A percentile compares a stretch with the other conserved stretches of the same genome.
phyloP scores from a whole-genome alignment of 2,113 vertebrate genomes.

The Caranx ignobilis region DNA sequence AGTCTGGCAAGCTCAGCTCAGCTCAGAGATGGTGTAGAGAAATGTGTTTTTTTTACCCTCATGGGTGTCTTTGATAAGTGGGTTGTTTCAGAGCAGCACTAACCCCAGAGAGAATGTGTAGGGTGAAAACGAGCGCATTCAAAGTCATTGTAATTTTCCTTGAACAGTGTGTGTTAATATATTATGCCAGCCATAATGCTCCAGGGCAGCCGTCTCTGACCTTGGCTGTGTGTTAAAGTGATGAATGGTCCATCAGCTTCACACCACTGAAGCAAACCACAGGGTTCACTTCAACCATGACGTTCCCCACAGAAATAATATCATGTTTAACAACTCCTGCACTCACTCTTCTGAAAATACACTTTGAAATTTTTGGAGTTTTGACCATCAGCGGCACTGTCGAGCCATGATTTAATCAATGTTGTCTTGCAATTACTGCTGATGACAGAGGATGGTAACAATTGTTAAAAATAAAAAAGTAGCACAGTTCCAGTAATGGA shows the following conservation, averaged over 20 bases:
- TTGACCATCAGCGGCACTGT: neutral
- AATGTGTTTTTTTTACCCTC: constrained; percentile 62
- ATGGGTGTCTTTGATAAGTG: constrained; percentile 61
- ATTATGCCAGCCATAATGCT: constrained; percentile 58
- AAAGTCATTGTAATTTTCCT: constrained; percentile 67
- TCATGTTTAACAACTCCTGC: constrained; percentile 38
- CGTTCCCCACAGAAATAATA: constrained; percentile 59
- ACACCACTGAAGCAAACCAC: constrained; percentile 53
- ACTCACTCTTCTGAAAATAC: constrained; percentile 11
- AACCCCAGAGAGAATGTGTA: constrained; percentile 42
- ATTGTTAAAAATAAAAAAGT: neutral
- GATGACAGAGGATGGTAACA: neutral
- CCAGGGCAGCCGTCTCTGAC: constrained; percentile 61
- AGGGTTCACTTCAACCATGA: constrained; percentile 58
- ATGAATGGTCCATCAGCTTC: constrained; percentile 70
- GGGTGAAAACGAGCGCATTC: constrained; percentile 40
- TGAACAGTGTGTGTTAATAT: constrained; percentile 61
- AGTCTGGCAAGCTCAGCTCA: constrained; percentile 42
- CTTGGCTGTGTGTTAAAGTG: constrained; percentile 68
- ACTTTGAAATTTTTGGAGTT: neutral
- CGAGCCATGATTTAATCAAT: neutral
- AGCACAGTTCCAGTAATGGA: neutral
- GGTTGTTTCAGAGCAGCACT: constrained; percentile 39
- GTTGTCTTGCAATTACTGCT: neutral
- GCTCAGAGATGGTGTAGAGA: constrained; percentile 33